Conservation (phyloP, 2,888 invertebrate genomes). For the Plagodis dolabraria region DNA sequence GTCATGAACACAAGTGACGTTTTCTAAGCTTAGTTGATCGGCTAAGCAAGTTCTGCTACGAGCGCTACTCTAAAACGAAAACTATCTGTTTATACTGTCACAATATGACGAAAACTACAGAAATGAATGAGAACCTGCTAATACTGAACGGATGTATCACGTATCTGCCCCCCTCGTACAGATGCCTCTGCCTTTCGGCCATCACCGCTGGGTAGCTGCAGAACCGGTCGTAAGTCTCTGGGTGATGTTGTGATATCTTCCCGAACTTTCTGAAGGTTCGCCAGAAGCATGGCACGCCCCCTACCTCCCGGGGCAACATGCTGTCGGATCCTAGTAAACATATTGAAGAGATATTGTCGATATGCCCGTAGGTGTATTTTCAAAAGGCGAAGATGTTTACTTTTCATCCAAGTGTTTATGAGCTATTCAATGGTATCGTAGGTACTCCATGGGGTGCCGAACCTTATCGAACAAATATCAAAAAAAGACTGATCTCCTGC, state of each 20-base stretch:
- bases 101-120: neutral
- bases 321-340: slow-evolving; percentile 48
- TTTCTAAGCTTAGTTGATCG: too few species aligned
- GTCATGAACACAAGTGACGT: too few species aligned
- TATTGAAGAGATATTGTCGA: slow-evolving; percentile 1
- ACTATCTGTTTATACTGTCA: neutral
- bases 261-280: slow-evolving; percentile 44
- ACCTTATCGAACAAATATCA: too few species aligned
- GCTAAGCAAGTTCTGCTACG: too few species aligned
- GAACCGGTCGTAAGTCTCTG: slow-evolving; percentile 50
- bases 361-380: too few species aligned
- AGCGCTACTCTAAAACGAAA: too few species aligned
- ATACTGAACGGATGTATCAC: slow-evolving; percentile 63
- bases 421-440: too few species aligned
- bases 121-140: slow-evolving; percentile 47
- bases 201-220: slow-evolving; percentile 59
- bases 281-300: slow-evolving; percentile 16
- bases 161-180: slow-evolving; percentile 44
- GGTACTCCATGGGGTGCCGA: too few species aligned
- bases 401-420: too few species aligned
- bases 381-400: too few species aligned
- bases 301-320: slow-evolving; percentile 44
- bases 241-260: slow-evolving; percentile 56
- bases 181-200: slow-evolving; percentile 56
- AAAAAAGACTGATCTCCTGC: too few species aligned